A percentile compares a stretch with the other conserved stretches of the same genome.
Evolutionary conservation across 2,797 vertebrate genomes (phyloP).

Genomic region (Gobio occitaniae): DNA sequence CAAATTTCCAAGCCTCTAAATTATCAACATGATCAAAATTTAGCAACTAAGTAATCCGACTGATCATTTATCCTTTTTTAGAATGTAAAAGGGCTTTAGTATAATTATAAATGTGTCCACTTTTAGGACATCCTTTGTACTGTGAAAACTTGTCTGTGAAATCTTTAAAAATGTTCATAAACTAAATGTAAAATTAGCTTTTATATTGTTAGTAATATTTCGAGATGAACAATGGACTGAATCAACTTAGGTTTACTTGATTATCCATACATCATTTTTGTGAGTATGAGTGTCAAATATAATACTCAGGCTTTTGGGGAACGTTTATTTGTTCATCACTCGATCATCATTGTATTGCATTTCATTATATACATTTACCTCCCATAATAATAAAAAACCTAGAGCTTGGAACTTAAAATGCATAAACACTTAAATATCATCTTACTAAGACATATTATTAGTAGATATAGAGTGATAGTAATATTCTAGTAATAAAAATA

Average conservation of each 20-base stretch:
- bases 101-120: background rate
- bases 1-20: background rate
- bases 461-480: too few species aligned
- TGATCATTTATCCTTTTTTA: background rate
- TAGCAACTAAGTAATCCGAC: background rate
- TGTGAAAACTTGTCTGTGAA: background rate
- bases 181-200: background rate
- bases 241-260: background rate
- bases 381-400: too few species aligned
- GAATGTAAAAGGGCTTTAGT: background rate
- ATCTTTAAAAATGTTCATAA: background rate
- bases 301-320: too few species aligned
- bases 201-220: background rate
- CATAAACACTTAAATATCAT: too few species aligned
- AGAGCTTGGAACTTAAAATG: too few species aligned
- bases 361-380: too few species aligned
- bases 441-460: too few species aligned
- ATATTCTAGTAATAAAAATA: too few species aligned
- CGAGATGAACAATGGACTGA: too few species aligned
- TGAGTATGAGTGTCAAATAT: too few species aligned
- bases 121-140: background rate
- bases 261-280: background rate
- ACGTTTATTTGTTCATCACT: too few species aligned
- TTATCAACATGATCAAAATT: background rate
- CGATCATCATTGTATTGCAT: too few species aligned